A percentile compares a stretch with the other conserved stretches of the same genome.
Conservation (phyloP, 2,888 invertebrate species). For the Timema cristinae region DNA sequence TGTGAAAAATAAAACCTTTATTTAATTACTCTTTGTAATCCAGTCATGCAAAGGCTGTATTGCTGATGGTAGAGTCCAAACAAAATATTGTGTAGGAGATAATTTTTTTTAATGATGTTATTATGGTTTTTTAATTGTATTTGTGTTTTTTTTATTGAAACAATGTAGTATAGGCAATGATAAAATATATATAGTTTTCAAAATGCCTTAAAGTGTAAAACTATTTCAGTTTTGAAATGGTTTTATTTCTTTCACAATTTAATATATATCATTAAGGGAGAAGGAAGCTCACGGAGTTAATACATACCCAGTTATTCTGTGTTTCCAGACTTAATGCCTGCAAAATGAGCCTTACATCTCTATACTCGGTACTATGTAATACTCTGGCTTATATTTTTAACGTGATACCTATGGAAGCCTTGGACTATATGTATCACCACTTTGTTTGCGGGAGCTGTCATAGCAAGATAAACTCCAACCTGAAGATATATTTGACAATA, state of each 20-base stretch:
- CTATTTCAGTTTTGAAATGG: constrained; percentile 1
- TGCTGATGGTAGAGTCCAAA: too few species aligned
- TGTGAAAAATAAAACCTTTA: too few species aligned
- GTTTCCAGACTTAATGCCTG: constrained; percentile 23
- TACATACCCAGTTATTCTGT: constrained; percentile 25
- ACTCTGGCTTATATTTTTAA: constrained; percentile 1
- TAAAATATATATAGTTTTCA: neutral
- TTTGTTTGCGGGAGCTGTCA: too few species aligned
- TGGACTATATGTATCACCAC: neutral
- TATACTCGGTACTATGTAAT: neutral
- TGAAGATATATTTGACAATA: too few species aligned
- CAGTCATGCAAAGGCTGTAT: too few species aligned
- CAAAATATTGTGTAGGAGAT: too few species aligned
- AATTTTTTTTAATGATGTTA: too few species aligned
- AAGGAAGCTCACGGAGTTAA: constrained; percentile 9
- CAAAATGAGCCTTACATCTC: constrained; percentile 10
- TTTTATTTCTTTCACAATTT: constrained; percentile 1
- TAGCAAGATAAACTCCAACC: too few species aligned
- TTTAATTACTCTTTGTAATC: too few species aligned
- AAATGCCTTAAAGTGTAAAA: neutral
- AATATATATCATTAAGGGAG: neutral
- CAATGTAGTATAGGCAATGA: too few species aligned
- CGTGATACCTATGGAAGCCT: constrained; percentile 17
- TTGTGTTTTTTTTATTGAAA: neutral
- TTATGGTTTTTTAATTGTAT: too few species aligned